Base-by-base conservation (phyloP, 2,113 vertebrate species). In the Myiozetetes cayanensis region DNA sequence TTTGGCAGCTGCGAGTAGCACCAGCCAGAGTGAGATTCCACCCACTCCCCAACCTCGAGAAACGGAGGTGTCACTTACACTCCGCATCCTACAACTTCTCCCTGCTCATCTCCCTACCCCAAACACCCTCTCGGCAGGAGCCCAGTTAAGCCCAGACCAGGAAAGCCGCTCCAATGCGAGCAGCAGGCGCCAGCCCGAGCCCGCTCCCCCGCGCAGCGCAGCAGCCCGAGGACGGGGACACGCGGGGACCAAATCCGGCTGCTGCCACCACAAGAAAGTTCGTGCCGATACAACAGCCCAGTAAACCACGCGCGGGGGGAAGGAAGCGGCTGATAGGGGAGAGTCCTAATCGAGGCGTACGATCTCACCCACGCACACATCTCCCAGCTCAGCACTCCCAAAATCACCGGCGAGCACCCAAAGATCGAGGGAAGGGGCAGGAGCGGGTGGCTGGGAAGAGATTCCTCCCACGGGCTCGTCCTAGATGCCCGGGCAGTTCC, bases 211-310 rank as follows among this genome's bases (percentile, higher is more conserved):
- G 43, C 44, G n/a, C 62, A 33, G 7, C 46, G 74, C 78, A 21
- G 63, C 72, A 41, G 35, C 77, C 76, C 62, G 28, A 55, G 58
- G 9, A 67, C 5, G 25, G n/a, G 78, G 87, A 82, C 85, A 68
- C 11, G 13, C 30, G 9, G 68, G 33, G 56, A 82, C 58, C 74
- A 37, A 66, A 87, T 1, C 78, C 11, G 21, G 55, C 82, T 44
- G 49, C 59, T 4, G 21, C 74, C 73, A 27, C 8, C 91, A 49
- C 20, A 79, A 96, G 30, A 96, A 96, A 97, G 87, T 97, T 97
- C 25, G 50, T 59, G 43, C 71, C n/a, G 14, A 55, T 74, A 59
- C 67, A 46, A 52, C 81, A 85, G 71, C 93, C 78, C 91, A 39
- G 31, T 46, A 83, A 93, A 70, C 20, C 88, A 62, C 14, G 71